These are phyloP conservation scores for Porites lobata DNA, from an alignment of 92 coral and sea anemone species.

Conservation along the genomic window DNA sequence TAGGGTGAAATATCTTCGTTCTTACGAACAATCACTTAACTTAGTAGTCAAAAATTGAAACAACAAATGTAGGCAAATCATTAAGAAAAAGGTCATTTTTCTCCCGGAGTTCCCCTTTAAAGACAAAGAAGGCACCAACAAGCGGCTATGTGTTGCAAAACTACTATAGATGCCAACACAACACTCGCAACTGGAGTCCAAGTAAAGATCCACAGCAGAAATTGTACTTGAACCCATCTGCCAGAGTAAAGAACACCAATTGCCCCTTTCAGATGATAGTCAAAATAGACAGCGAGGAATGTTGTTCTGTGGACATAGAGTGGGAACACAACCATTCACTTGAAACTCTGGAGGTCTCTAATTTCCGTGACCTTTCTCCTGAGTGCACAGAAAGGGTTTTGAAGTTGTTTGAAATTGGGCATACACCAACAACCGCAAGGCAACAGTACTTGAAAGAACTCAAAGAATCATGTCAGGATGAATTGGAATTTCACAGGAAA, in stretches of 20 bases:
- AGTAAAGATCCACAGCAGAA: constrained; percentile 64
- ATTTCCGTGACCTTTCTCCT: constrained; percentile 47
- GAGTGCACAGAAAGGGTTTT: constrained; percentile 61
- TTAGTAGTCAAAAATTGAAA: no score
- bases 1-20: no score
- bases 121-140: constrained; percentile 34
- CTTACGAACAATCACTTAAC: no score
- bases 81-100: no score
- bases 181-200: constrained; percentile 38
- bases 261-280: constrained; percentile 70
- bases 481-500: constrained; percentile 61
- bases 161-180: constrained; percentile 71
- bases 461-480: constrained; percentile 61
- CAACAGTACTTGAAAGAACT: constrained; percentile 72
- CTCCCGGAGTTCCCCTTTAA: neutral
- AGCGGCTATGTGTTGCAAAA: constrained; percentile 56
- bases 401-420: constrained; percentile 74
- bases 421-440: constrained; percentile 73
- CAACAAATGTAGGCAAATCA: no score
- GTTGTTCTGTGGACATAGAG: constrained; percentile 69
- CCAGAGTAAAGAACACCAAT: constrained; percentile 67
- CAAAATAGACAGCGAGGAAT: constrained; percentile 60
- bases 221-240: neutral
- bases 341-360: constrained; percentile 62
- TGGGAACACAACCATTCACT: constrained; percentile 84